Evolutionary conservation across 2,888 invertebrate species (phyloP), one percentile per base, ranked within the genome.

Genomic region (Cantharis flavilabris): DNA sequence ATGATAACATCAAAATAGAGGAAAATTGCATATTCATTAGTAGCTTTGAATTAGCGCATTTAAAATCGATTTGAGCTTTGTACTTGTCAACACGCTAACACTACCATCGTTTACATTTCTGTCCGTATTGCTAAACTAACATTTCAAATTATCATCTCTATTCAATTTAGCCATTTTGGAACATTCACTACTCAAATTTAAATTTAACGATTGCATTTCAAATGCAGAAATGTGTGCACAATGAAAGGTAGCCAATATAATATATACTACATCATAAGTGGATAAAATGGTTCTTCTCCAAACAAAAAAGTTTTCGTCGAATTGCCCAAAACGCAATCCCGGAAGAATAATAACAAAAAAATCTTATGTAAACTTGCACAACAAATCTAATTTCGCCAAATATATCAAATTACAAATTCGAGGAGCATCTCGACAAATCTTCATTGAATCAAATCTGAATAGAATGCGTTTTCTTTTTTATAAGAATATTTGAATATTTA

Each of bases 1-100:
- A 79, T 76, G 76, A 73, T 64, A 76, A 75, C 78, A 80, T 82
- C 79, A 75, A 79, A 79, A 74, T 75, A 78, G 76, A 69, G 69
- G 77, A 75, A 49, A 49, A 80, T 76, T 73, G 80, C 79, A 80
- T 80, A 80, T 80, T 80, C 78, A 80, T 79, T 71, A 75, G 75
- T 30, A 73, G 72, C 72, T 71, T 62, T 73, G 78, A 80, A 80
- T 78, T 78, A 77, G 71, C 75, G 74, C 72, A 76, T 79, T 76
- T 70, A 69, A 72, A 75, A 79, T 80, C 78, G 78, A 79, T 79
- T 76, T 69, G 69, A 63, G 69, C 71, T 76, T 78, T 64, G 62
- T 67, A 77, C 69, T 49, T 79, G 77, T 79, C 75, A 76, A 77
- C 79, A 77, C 49, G 49, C 72, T 73, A 76, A 75, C 79, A 75